These are phyloP conservation scores for Platysteira castanea DNA, from an alignment of 2,113 vertebrate species.

Conservation along the genomic window DNA sequence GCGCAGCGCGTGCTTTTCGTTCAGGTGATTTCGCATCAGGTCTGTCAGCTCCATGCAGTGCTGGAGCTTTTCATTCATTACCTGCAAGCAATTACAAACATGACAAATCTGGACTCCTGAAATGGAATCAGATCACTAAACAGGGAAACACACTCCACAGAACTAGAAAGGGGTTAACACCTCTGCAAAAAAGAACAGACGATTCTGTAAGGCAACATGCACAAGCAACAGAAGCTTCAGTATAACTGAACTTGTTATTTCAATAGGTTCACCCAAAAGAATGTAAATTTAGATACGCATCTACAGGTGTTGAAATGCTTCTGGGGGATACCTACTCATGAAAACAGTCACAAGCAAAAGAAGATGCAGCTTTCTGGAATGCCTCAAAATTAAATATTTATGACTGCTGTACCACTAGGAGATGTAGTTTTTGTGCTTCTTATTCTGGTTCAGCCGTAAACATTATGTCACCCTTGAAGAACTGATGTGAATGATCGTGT, in stretches of 20 bases:
- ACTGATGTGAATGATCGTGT: not conserved
- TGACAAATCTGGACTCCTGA: not conserved
- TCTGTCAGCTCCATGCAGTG: slow-evolving; percentile 95
- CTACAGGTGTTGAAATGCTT: not conserved
- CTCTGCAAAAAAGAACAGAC: not conserved
- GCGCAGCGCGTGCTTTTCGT: slow-evolving; percentile 88
- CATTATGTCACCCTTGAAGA: not conserved
- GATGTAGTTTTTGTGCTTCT: not conserved
- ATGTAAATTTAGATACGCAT: not conserved
- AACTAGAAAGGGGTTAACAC: not conserved
- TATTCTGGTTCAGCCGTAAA: not conserved
- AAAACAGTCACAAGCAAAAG: not conserved
- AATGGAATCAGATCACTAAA: not conserved
- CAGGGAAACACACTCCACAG: not conserved
- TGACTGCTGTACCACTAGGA: not conserved
- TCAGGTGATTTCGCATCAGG: slow-evolving; percentile 94
- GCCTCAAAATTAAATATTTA: not conserved
- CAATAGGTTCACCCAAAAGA: not conserved
- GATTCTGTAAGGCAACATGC: not conserved
- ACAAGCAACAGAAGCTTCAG: not conserved
- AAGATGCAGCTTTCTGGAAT: not conserved
- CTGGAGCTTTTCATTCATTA: slow-evolving; percentile 96
- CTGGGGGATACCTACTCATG: not conserved
- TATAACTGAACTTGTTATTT: not conserved
- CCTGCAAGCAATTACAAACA: slow-evolving; percentile 67